phyloP scores from a whole-genome alignment of 2,797 vertebrate genomes.

The Myotis planiceps region DNA sequence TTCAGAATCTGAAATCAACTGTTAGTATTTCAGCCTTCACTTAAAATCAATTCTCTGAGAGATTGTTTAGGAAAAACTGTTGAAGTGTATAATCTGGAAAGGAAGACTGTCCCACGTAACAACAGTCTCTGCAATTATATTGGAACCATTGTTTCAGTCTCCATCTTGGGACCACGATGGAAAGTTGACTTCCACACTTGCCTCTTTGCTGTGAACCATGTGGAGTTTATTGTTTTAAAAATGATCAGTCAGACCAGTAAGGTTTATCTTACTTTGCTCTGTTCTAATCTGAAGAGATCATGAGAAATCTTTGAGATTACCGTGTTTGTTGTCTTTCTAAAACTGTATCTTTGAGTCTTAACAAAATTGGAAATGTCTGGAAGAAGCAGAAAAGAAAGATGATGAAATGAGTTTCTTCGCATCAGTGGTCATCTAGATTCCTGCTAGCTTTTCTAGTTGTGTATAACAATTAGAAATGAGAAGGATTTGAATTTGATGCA shows the following conservation, averaged over 20 bases:
- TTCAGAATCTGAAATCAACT: conserved; percentile 55
- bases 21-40: conserved; percentile 42
- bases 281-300: conserved; percentile 21
- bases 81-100: conserved; percentile 31
- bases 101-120: not conserved
- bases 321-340: not conserved
- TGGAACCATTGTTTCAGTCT: not conserved
- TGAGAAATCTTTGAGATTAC: conserved; percentile 53
- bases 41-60: conserved; percentile 42
- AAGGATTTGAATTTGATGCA: conserved; percentile 6
- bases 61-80: conserved; percentile 33
- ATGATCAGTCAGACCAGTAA: not conserved
- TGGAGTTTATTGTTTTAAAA: conserved; percentile 34
- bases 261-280: conserved; percentile 13
- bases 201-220: not conserved
- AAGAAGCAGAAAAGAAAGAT: not conserved
- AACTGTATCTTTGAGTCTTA: conserved; percentile 6
- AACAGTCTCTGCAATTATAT: not conserved
- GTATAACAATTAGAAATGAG: not conserved
- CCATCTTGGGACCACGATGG: not conserved
- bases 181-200: not conserved
- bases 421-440: not conserved
- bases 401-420: not conserved
- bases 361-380: not conserved
- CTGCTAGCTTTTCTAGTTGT: not conserved